Evolutionary conservation across 2,888 invertebrate genomes (phyloP), one percentile per base, ranked within the genome.

Genomic region (Troides helena): DNA sequence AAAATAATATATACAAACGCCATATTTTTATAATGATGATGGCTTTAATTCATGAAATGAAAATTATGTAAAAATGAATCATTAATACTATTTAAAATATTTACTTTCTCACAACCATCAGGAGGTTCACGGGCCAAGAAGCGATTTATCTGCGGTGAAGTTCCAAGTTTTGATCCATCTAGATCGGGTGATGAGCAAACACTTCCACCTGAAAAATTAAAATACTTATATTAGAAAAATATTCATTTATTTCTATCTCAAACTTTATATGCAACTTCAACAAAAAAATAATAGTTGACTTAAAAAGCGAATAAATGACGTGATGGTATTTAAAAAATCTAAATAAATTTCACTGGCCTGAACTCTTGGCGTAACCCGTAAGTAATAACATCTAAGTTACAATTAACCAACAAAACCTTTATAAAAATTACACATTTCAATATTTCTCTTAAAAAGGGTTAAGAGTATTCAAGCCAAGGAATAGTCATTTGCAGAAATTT

Each of bases 51-150:
- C 14, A 46, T 2, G 4, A 14, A 46, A 46, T 2, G 0, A 4
- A 46, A 46, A 46, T 12, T 46, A 12, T 46, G 10, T 30, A 46
- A 46, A 46, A 4, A 46, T 17, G 14, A 14, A 46, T 46, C 12
- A 14, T 14, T 4, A 46, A 14, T 12, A 46, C 12, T 14, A 46
- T 46, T 46, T 12, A 12, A 14, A 46, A 46, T 14, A 12, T 53
- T 53, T 83, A 93, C 96, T 91, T 95, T 96, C 93, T 97, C 97
- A 93, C 97, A 97, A 82, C 97, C 97, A 93, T 97, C 97, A 36
- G 97, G 97, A 65, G 97, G 97, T 88, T 97, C 97, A 67, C 97
- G 93, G 57, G 97, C 96, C 82, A 97, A 93, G 88, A 97, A 97
- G 82, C 95, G 94, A 87, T 97, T 97, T 83, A 97, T 97, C 85